Evolutionary conservation across 1,140 invertebrate species (phyloP).

Genomic region (Halyomorpha halys): DNA sequence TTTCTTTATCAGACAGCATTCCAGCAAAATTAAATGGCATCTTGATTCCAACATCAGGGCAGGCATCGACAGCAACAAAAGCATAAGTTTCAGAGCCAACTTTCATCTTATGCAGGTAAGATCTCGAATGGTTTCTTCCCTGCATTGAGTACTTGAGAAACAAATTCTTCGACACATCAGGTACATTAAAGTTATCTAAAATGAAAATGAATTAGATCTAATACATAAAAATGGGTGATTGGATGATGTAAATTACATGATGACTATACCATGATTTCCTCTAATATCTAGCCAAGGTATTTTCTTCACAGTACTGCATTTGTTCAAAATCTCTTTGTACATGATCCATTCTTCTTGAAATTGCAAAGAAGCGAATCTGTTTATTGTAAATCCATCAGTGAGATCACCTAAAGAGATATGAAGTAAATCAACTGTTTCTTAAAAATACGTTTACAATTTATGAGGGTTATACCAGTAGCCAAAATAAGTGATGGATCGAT

Average conservation of each 20-base stretch:
- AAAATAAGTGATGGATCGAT: conserved; percentile 76
- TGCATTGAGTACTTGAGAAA: conserved; percentile 73
- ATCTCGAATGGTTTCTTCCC: conserved; percentile 56
- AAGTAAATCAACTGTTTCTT: background rate
- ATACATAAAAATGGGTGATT: background rate
- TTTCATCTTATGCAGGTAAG: conserved; percentile 53
- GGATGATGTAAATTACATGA: background rate
- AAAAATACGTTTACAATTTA: background rate
- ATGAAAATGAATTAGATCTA: conserved; percentile 28
- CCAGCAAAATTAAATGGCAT: conserved; percentile 91
- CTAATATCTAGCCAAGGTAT: conserved; percentile 82
- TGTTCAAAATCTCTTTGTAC: conserved; percentile 61
- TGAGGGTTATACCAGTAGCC: conserved; percentile 50
- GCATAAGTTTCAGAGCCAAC: conserved; percentile 49
- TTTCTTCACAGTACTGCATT: conserved; percentile 49
- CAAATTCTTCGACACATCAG: conserved; percentile 58
- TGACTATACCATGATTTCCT: conserved; percentile 78
- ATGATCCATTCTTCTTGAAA: conserved; percentile 73
- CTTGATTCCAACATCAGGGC: conserved; percentile 69
- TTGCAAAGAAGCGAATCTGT: conserved; percentile 72
- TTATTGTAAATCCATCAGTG: conserved; percentile 73
- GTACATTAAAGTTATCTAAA: conserved; percentile 85
- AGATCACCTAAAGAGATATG: conserved; percentile 55
- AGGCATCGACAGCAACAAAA: conserved; percentile 80
- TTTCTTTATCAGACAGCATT: conserved; percentile 49